Evolutionary conservation across 2,888 invertebrate species (phyloP), one percentile per base, ranked within the genome.

Genomic region (Schizotus pectinicornis): DNA sequence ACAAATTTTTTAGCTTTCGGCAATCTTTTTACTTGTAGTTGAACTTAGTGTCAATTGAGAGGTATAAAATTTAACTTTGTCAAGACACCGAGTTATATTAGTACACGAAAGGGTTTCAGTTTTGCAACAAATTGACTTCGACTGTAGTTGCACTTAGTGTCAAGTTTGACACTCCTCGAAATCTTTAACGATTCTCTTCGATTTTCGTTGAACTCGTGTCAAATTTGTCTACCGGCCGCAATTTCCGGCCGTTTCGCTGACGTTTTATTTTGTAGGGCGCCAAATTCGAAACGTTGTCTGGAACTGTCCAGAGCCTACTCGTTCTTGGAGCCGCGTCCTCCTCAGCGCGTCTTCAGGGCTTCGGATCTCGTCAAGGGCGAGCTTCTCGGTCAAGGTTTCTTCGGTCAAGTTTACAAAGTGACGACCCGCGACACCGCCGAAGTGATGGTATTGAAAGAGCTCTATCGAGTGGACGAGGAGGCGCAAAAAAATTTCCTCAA

Each of bases 391-490:
- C 90, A 92, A 71, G 97, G 97, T 0, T 97, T 96, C 81, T 97
- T 96, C 79, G 97, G 97, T 1, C 93, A 95, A 78, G 94, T 92
- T 56, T 92, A 88, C 79, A 91, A 94, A 82, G 95, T 95, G 53
- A 95, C 94, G 0, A 95, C 96, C 76, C 87, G 91, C 48, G 89
- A 90, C 67, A 95, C 95, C 0, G 89, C 89, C 63, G 96, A 97
- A 80, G 91, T 95, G 39, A 96, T 97, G 95, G 96, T 97, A 67
- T 85, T 97, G 37, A 97, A 97, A 74, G 95, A 97, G 76, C 83
- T 97, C 53, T 79, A 95, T 80, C 84, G 94, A 52, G 92, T 96
- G 13, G 96, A 97, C 74, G 96, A 95, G 75, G 94, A 94, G 72
- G 96, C 96, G 1, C 95, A 97, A 78, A 89, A 90, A 70, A 95